A percentile compares a stretch with the other conserved stretches of the same genome.
Conservation (phyloP, 2,888 invertebrate species). For the Holacanthella duospinosa region DNA sequence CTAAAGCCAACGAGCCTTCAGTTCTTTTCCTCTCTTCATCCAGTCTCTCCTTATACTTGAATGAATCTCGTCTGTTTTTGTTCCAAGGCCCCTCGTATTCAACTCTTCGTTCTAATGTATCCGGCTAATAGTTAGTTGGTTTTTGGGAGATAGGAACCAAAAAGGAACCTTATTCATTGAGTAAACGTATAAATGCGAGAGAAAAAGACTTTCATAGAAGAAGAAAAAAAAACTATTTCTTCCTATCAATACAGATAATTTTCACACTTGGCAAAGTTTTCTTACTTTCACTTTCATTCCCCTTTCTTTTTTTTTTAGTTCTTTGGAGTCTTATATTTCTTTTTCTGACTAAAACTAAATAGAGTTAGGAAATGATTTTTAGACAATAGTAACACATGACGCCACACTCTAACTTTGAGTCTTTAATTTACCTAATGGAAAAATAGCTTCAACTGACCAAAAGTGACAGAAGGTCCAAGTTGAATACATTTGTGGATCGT, state of each 20-base stretch:
- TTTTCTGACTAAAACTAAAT: too few species aligned
- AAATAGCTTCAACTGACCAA: not conserved
- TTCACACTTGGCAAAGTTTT: slow-evolving; percentile 32
- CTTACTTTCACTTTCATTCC: slow-evolving; percentile 5
- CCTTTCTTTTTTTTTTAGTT: too few species aligned
- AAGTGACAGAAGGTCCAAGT: not conserved
- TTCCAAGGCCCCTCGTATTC: not conserved
- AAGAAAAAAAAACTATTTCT: not conserved
- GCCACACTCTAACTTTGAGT: not conserved
- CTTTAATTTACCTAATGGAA: slow-evolving; percentile 6
- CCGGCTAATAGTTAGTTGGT: not conserved
- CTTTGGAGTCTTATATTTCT: not conserved
- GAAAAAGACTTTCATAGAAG: too few species aligned
- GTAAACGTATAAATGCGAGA: slow-evolving; percentile 3
- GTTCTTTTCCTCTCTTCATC: not conserved
- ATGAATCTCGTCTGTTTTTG: slow-evolving; percentile 1
- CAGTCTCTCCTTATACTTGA: not conserved
- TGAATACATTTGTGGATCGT: not conserved
- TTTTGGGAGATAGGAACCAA: not conserved
- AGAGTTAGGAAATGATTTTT: too few species aligned
- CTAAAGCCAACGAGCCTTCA: not conserved
- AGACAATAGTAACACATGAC: too few species aligned
- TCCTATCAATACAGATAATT: slow-evolving; percentile 24
- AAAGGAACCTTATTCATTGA: slow-evolving; percentile 1
- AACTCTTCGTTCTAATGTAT: not conserved